Evolutionary conservation across 2,888 invertebrate genomes (phyloP).

Genomic region (Lochmaea crataegi): DNA sequence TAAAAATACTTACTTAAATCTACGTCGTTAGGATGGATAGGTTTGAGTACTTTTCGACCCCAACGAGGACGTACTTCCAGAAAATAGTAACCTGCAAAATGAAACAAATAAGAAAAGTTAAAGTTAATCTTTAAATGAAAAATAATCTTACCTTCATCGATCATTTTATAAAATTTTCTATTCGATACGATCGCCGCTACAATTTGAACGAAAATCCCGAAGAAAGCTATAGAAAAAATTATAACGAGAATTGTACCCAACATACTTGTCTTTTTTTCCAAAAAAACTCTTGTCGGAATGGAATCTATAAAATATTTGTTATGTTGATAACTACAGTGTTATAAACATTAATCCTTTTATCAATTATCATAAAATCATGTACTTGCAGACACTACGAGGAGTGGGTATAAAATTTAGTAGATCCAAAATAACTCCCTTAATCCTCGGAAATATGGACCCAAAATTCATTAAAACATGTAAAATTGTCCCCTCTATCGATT

Average conservation of each 20-base stretch:
- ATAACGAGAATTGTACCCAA: conserved; percentile 23
- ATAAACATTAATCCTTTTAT: not conserved
- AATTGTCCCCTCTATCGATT: too few species aligned
- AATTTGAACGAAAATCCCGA: conserved; percentile 31
- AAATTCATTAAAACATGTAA: too few species aligned
- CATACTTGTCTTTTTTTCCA: not conserved
- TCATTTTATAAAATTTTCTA: conserved; percentile 42
- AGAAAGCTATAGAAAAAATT: conserved; percentile 24
- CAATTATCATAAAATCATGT: conserved; percentile 7
- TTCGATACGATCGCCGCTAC: conserved; percentile 33
- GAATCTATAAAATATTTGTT: not conserved
- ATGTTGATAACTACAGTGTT: not conserved
- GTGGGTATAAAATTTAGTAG: not conserved
- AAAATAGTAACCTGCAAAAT: conserved; percentile 45
- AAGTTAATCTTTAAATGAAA: not conserved
- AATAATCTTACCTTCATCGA: conserved; percentile 51
- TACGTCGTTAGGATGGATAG: conserved; percentile 45
- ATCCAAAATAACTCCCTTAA: too few species aligned
- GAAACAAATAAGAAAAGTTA: not conserved
- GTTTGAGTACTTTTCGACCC: conserved; percentile 40
- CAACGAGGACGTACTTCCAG: conserved; percentile 39
- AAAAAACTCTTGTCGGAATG: not conserved
- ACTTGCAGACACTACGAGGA: not conserved
- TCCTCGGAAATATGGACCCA: too few species aligned
- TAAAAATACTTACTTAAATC: conserved; percentile 44